Base-by-base conservation (phyloP, 1,140 invertebrate species). In the Trigoniulus corallinus region DNA sequence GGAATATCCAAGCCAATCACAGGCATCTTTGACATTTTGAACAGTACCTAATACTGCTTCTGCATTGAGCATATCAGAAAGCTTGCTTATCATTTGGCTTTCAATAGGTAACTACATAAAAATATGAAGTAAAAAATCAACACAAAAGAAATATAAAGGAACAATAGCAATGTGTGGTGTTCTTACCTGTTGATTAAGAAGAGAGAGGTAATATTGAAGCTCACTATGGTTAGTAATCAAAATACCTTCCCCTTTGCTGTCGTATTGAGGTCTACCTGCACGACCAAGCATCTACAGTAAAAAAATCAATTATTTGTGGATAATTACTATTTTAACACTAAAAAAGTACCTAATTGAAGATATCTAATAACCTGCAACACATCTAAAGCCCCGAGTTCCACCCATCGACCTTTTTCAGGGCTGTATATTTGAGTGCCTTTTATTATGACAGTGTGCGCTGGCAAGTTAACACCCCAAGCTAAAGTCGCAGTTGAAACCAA, bases 381-480 rank as follows among this genome's bases (percentile, higher is more conserved):
- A 74, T 98, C 95, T 23, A 98, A 68, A 29, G 93, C 89, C 44
- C 93, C 89, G 22, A 99, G 67, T 70, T 99, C 96, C 1, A 88
- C 85, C 96, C 96, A 99, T 54, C 91, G 74, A 20, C 96, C 96
- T 67, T 97, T 96, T 65, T 98, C 95, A 0, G 96, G 91, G 63
- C 86, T 96, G 67, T 99, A 99, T 41, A 99, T 82, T 67, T 98
- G 93, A 0, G 96, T 99, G 22, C 93, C 96, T 68, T 98, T 98
- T 59, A 99, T 98, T 52, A 99, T 97, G 25, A 99, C 96, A 12
- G 94, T 98, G 65, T 98, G 94, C 0, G 96, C 96, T 0, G 96
- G 96, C 49, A 99, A 73, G 71, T 99, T 99, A 1, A 99, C 96
- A 74, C 96, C 96, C 96, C 96, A 99, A 24, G 96, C 96, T 22